Percentiles rank a stretch among this genome's conserved stretches.
phyloP scores from a whole-genome alignment of 1,140 invertebrate species.

The Caenorhabditis latens region DNA sequence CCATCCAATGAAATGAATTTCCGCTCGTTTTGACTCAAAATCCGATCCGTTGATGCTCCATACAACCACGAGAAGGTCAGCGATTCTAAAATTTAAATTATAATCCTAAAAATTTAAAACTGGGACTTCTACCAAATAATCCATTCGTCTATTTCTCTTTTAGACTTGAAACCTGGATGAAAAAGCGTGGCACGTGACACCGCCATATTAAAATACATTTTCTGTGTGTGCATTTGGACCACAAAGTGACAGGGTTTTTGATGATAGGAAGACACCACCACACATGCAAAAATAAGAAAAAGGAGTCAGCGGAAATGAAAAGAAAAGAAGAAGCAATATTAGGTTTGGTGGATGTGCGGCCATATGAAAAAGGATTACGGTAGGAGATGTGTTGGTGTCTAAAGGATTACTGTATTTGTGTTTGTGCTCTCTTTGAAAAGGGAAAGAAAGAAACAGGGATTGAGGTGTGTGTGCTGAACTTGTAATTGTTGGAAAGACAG shows the following conservation, averaged over 20 bases:
- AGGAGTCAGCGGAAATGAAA: neutral
- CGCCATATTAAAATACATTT: neutral
- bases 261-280: slow-evolving; percentile 12
- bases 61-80: slow-evolving; percentile 60
- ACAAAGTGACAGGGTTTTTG: slow-evolving; percentile 21
- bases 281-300: slow-evolving; percentile 48
- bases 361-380: slow-evolving; percentile 1
- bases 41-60: slow-evolving; percentile 55
- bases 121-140: neutral
- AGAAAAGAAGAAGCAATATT: slow-evolving; percentile 25
- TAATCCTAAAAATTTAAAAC: neutral
- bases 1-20: slow-evolving; percentile 63
- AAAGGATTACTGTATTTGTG: neutral
- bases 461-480: too few species aligned
- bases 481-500: neutral
- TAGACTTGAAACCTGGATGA: slow-evolving; percentile 11
- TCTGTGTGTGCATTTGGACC: slow-evolving; percentile 13
- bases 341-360: slow-evolving; percentile 12
- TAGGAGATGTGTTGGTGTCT: neutral
- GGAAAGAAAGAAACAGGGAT: neutral
- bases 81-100: slow-evolving; percentile 52
- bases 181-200: neutral
- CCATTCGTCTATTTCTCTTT: slow-evolving; percentile 16
- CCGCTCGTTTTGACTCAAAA: slow-evolving; percentile 49
- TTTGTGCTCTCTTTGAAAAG: neutral